phyloP scores from a whole-genome alignment of 2,888 invertebrate genomes.

The Cephus runcator region DNA sequence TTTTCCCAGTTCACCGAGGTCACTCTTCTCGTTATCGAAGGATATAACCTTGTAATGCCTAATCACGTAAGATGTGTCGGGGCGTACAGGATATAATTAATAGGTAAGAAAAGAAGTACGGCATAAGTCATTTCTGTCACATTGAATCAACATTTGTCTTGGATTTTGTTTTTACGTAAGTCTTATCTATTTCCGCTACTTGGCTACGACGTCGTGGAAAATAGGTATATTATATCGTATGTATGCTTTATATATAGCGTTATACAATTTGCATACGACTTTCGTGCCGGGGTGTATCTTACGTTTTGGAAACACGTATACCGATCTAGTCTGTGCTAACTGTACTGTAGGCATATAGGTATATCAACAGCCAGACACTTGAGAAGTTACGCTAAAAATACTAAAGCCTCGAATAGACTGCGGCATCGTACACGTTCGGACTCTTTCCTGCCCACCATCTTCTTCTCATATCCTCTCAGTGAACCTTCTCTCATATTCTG shows the following conservation, averaged over 20 bases:
- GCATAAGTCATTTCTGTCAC: not conserved
- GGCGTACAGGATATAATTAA: not conserved
- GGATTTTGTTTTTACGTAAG: not conserved
- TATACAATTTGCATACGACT: not conserved
- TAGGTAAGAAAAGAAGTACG: not conserved
- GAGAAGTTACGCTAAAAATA: conserved; percentile 12
- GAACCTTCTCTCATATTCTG: not conserved
- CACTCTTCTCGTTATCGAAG: not conserved
- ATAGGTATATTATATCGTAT: not conserved
- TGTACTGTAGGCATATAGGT: not conserved
- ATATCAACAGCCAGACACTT: not conserved
- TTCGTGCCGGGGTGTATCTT: not conserved
- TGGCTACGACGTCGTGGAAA: not conserved
- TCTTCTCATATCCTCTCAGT: not conserved
- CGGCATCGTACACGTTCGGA: conserved; percentile 1
- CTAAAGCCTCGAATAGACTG: not conserved
- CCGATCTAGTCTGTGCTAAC: not conserved
- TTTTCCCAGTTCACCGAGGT: not conserved
- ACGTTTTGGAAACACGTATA: not conserved
- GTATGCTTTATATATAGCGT: not conserved
- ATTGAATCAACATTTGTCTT: not conserved
- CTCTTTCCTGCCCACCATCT: not conserved
- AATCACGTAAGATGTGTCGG: not conserved
- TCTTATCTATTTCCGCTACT: not conserved
- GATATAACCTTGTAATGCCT: not conserved